Evolutionary conservation across 1,140 invertebrate species (phyloP).

Genomic region (Antheraea pernyi): DNA sequence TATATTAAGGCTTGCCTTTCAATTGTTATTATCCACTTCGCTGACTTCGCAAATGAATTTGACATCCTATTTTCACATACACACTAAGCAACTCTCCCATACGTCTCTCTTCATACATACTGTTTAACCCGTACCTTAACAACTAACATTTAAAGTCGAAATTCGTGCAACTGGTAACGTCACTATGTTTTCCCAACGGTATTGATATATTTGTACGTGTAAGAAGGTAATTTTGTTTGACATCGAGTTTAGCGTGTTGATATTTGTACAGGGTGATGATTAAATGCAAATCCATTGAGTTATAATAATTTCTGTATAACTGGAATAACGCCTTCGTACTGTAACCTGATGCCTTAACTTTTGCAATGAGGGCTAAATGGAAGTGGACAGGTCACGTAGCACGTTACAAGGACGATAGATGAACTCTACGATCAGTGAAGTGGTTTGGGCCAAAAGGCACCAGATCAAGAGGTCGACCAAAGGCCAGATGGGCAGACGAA

Average conservation of each 20-base stretch:
- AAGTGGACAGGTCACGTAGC: too few species aligned
- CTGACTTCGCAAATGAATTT: not conserved
- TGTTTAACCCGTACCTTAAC: not conserved
- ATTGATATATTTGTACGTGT: not conserved
- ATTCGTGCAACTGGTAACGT: not conserved
- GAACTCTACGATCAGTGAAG: too few species aligned
- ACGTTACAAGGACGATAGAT: too few species aligned
- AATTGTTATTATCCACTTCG: not conserved
- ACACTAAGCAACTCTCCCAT: not conserved
- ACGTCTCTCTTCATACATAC: not conserved
- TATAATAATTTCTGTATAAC: too few species aligned
- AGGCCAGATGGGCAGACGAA: too few species aligned
- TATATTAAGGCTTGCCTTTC: not conserved
- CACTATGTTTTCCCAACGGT: not conserved
- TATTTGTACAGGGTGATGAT: not conserved
- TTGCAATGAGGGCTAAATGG: too few species aligned
- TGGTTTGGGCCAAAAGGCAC: too few species aligned
- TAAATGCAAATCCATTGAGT: not conserved
- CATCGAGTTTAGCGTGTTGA: not conserved
- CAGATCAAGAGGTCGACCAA: too few species aligned
- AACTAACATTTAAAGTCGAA: not conserved
- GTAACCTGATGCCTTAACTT: too few species aligned
- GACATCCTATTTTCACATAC: constrained; percentile 1
- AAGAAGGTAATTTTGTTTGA: not conserved
- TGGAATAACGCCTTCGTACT: too few species aligned